These are phyloP conservation scores for Danaus plexippus DNA, from an alignment of 1,140 invertebrate genomes.

Conservation along the genomic window DNA sequence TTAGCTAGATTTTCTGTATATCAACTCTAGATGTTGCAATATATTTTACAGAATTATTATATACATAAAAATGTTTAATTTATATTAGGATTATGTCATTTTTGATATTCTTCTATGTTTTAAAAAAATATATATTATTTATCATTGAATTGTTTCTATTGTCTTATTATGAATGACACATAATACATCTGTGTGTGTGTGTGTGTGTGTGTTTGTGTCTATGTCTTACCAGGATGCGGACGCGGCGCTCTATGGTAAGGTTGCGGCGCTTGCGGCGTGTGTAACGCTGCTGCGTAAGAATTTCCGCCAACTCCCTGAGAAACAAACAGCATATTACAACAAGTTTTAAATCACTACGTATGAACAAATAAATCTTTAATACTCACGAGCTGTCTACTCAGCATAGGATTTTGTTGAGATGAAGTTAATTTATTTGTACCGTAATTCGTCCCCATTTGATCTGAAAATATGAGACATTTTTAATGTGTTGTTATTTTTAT, in stretches of 20 bases:
- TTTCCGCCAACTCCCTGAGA: constrained; percentile 32
- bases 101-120: too few relatives aligned
- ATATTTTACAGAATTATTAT: constrained; percentile 1
- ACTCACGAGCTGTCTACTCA: constrained; percentile 83
- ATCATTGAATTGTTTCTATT: too few relatives aligned
- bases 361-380: constrained; percentile 6
- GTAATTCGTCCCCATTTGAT: constrained; percentile 63
- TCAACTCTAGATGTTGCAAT: too few relatives aligned
- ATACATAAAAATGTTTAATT: background rate
- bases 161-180: background rate
- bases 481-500: background rate
- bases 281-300: constrained; percentile 47
- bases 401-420: constrained; percentile 84
- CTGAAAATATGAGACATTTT: constrained; percentile 32
- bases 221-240: constrained; percentile 49
- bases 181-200: constrained; percentile 5
- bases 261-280: constrained; percentile 66
- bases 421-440: constrained; percentile 60
- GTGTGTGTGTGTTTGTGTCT: constrained; percentile 3
- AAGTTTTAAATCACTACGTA: background rate
- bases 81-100: too few relatives aligned
- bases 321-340: background rate
- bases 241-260: constrained; percentile 59
- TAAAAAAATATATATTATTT: too few relatives aligned
- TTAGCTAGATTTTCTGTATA: too few relatives aligned